A percentile compares a stretch with the other conserved stretches of the same genome.
These are phyloP conservation scores for Prolemur simus DNA, from an alignment of 2,113 vertebrate genomes.

Conservation along the genomic window DNA sequence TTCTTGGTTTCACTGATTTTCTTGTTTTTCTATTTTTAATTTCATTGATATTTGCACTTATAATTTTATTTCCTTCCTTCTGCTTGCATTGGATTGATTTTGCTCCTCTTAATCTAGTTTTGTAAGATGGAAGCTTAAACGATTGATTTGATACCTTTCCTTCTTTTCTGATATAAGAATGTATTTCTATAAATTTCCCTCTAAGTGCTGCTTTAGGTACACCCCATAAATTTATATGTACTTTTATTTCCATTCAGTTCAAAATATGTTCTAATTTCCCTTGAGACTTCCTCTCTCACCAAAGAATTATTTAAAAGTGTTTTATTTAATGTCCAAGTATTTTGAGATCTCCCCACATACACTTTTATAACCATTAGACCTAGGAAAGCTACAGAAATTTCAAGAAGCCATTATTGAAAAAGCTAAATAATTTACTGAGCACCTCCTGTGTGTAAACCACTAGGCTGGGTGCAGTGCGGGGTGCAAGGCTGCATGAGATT, in stretches of 20 bases:
- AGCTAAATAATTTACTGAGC: not conserved
- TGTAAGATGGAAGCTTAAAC: not conserved
- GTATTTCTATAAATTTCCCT: not conserved
- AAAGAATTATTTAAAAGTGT: not conserved
- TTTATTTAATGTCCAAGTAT: slow-evolving; percentile 21
- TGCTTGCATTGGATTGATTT: not conserved
- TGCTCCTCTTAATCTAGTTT: not conserved
- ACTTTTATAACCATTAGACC: not conserved
- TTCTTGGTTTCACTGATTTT: not conserved
- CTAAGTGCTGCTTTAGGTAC: not conserved
- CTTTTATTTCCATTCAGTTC: slow-evolving; percentile 5
- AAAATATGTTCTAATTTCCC: slow-evolving; percentile 34
- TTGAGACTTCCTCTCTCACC: not conserved
- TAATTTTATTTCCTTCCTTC: not conserved
- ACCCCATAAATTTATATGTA: not conserved
- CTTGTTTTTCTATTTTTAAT: not conserved
- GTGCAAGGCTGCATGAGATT: not conserved
- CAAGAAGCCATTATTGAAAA: not conserved
- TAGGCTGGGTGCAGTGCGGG: not conserved
- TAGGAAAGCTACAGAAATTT: not conserved
- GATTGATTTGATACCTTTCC: not conserved
- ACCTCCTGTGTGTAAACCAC: not conserved
- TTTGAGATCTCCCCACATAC: not conserved
- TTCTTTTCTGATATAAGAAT: not conserved
- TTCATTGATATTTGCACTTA: not conserved